Percentiles rank a stretch among this genome's conserved stretches.
Evolutionary conservation across 2,888 invertebrate species (phyloP).

Genomic region (Tryphoninae sp.): DNA sequence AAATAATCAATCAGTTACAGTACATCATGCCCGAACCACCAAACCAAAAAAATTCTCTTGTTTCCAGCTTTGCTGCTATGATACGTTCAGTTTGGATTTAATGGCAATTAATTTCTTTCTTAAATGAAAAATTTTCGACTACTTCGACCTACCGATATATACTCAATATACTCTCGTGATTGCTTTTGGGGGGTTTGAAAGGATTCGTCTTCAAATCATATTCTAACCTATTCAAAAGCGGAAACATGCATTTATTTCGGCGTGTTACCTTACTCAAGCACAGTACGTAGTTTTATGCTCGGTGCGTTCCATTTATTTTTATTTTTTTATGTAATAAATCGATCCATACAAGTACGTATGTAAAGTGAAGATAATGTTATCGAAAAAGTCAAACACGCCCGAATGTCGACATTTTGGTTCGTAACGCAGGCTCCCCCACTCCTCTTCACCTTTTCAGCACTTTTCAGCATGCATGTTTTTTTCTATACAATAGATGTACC

Average conservation of each 20-base stretch:
- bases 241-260: constrained; percentile 55
- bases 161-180: constrained; percentile 1
- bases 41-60: background rate
- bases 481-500: background rate
- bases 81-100: background rate
- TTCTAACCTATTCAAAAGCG: constrained; percentile 71
- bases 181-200: background rate
- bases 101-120: background rate
- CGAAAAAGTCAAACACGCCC: constrained; percentile 73
- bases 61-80: background rate
- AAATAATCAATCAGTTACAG: background rate
- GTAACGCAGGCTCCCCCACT: constrained; percentile 33
- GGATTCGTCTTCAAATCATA: constrained; percentile 39
- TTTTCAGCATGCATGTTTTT: constrained; percentile 18
- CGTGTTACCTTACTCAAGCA: constrained; percentile 70
- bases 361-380: constrained; percentile 60
- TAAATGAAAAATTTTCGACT: no score
- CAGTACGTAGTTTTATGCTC: constrained; percentile 66
- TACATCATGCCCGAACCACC: background rate
- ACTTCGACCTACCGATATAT: background rate
- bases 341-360: constrained; percentile 70
- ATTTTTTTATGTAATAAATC: constrained; percentile 69
- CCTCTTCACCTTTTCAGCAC: constrained; percentile 24
- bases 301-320: constrained; percentile 70
- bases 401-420: constrained; percentile 72